Base-by-base conservation (phyloP, 1,140 invertebrate genomes). In the Drosophila persimilis region DNA sequence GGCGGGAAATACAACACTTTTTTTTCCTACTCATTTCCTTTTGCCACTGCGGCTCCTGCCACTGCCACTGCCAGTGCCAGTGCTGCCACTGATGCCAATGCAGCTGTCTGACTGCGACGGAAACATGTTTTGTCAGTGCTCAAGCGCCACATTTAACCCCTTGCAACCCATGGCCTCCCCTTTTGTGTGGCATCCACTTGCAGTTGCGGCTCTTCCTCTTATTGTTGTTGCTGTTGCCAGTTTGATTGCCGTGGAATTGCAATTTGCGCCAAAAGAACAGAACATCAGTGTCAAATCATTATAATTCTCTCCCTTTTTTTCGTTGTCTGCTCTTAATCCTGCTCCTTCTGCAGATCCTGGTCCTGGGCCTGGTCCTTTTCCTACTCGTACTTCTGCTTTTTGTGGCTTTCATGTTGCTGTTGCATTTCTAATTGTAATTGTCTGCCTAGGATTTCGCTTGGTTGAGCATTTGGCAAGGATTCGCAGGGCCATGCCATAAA, bases 221-320 rank as follows among this genome's bases (percentile, higher is more conserved):
- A 13, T 45, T 48, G 46, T 29, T 57, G 58, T 26, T 56, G 51
- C 35, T 66, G 60, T 48, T 74, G 83, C 74, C 74, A 73, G 78
- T 88, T 88, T 88, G 83, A 88, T 88, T 88, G 83, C 83, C 84
- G 84, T 79, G 73, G 73, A 88, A 88, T 88, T 88, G 84, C 79
- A 88, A 89, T 88, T 88, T 88, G 83, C 75, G 83, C 84, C 84
- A 86, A 64, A 83, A 80, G 76, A 69, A 88, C 83, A 88, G 67
- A 88, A 69, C 83, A 89, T 89, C 83, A 88, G 84, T 80, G 83
- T 88, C 83, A 88, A 88, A 88, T 88, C 84, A 88, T 88, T 88
- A 83, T 88, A 83, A 83, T 83, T 88, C 35, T 13, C 35, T 63
- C 83, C 79, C 75, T 76, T 24, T 17, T 55, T 63, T 45, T 20